Conservation (phyloP, 2,797 vertebrate genomes). For the Coranthus polyacanthus region DNA sequence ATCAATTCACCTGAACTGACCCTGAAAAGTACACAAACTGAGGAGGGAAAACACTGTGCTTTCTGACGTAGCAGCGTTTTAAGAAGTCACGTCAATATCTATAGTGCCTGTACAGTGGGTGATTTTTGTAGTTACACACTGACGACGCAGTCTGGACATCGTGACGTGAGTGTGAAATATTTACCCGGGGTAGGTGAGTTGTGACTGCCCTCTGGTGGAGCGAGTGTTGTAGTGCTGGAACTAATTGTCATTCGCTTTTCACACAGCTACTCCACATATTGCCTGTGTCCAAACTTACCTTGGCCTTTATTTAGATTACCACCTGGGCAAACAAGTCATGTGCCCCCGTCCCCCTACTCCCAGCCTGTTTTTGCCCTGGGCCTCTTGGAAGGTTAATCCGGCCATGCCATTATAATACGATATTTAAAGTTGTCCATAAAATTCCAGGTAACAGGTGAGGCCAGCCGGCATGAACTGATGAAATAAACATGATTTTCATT, state of each 20-base stretch:
- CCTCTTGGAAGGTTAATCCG: background rate
- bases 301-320: too few species aligned
- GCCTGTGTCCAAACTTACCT: background rate
- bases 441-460: too few species aligned
- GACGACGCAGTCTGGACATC: too few species aligned
- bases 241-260: background rate
- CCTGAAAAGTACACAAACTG: constrained; percentile 56
- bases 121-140: background rate
- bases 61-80: constrained; percentile 10
- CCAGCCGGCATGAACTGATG: too few species aligned
- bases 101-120: background rate
- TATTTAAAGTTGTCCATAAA: too few species aligned
- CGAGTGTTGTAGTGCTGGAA: too few species aligned
- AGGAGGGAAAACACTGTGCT: constrained; percentile 20
- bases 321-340: background rate
- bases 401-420: background rate
- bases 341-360: too few species aligned
- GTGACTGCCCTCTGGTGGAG: constrained; percentile 29
- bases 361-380: background rate
- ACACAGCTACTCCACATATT: background rate
- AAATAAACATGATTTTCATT: too few species aligned
- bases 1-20: constrained; percentile 73
- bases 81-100: background rate
- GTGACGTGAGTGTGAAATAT: background rate
- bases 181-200: background rate